Percentiles rank a stretch among this genome's conserved stretches.
phyloP scores from a whole-genome alignment of 2,888 invertebrate genomes.

The Eudemis profundana region DNA sequence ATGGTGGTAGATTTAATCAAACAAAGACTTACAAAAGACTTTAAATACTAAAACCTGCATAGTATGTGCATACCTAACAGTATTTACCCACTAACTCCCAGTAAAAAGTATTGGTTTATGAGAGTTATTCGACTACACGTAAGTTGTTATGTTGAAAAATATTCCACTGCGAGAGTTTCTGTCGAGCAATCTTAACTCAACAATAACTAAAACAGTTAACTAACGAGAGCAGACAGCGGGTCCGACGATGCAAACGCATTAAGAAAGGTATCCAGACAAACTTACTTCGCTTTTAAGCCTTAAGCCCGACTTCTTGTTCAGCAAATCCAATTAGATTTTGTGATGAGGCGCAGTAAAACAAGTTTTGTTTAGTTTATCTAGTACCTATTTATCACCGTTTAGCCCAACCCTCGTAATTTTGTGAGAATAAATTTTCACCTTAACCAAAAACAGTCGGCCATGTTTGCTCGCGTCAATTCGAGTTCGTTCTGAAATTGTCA shows the following conservation, averaged over 20 bases:
- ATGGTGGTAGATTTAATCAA: no score
- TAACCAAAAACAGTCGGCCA: no score
- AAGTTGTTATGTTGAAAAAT: background rate
- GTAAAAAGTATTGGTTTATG: no score
- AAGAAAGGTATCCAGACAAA: slow-evolving; percentile 55
- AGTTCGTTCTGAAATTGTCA: no score
- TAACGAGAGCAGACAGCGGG: slow-evolving; percentile 53
- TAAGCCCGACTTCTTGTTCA: slow-evolving; percentile 59
- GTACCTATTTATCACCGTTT: background rate
- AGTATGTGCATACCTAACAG: no score
- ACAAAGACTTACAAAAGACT: no score
- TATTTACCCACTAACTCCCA: no score
- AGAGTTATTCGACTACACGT: no score
- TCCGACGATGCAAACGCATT: slow-evolving; percentile 58
- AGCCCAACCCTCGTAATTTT: background rate
- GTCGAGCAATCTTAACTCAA: background rate
- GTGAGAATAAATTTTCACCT: background rate
- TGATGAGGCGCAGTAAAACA: slow-evolving; percentile 49
- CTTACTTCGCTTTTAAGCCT: slow-evolving; percentile 58
- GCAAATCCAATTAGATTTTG: slow-evolving; percentile 69
- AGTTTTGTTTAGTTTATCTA: slow-evolving; percentile 35
- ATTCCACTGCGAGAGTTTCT: background rate
- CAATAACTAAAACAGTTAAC: slow-evolving; percentile 45
- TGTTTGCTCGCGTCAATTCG: no score
- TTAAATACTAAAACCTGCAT: no score